Conservation (phyloP, 2,113 vertebrate genomes). For the Marmota monax region DNA sequence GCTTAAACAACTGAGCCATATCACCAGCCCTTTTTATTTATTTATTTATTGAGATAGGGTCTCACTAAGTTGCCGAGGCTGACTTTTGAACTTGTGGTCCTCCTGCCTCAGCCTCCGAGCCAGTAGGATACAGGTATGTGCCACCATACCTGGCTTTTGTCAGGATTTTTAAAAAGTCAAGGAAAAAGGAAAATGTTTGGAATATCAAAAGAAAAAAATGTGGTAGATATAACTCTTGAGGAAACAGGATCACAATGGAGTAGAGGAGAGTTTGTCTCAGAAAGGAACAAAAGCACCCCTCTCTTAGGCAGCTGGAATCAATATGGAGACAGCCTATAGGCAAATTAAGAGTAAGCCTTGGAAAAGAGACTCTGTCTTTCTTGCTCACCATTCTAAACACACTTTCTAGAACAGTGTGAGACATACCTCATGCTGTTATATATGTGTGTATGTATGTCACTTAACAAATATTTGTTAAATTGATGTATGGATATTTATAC, state of each 20-base stretch:
- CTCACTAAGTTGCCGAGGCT: too few relatives aligned
- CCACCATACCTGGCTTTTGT: too few relatives aligned
- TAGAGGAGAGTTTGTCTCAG: background rate
- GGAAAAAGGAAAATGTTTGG: background rate
- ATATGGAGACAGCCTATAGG: too few relatives aligned
- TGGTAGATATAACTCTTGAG: background rate
- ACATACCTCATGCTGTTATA: background rate
- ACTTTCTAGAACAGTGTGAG: background rate
- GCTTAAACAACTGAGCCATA: too few relatives aligned
- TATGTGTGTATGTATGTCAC: background rate
- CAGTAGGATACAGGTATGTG: too few relatives aligned
- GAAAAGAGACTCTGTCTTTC: background rate
- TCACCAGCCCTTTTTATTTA: too few relatives aligned
- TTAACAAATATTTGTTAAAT: background rate
- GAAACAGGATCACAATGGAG: background rate
- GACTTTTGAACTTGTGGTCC: too few relatives aligned
- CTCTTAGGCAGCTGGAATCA: background rate
- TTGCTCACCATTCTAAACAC: background rate
- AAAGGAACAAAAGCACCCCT: background rate
- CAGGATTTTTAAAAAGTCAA: background rate
- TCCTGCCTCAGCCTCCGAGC: too few relatives aligned
- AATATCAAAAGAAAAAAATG: background rate
- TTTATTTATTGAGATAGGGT: too few relatives aligned
- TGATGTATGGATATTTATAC: background rate
- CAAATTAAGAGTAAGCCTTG: background rate